Base-by-base conservation (phyloP, 1,140 invertebrate species). In the Idris sp. region DNA sequence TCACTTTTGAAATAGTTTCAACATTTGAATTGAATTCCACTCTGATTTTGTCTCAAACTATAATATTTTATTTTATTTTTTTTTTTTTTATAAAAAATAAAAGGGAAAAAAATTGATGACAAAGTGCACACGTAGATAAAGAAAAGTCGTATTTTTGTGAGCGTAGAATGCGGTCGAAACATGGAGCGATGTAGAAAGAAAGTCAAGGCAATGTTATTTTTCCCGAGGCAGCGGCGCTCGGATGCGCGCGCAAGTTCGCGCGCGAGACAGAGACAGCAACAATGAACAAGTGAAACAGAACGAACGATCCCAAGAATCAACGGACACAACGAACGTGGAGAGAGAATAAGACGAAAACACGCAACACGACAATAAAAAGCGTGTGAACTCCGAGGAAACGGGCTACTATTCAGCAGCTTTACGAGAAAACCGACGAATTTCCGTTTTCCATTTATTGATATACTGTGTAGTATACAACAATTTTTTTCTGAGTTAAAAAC, bases 161-260 rank as follows among this genome's bases (percentile, higher is more conserved):
- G 68, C 46, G 56, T 22, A 76, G 62, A 76, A 68, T 69, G 73
- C 59, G 73, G 73, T 65, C 46, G 65, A 75, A 75, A 69, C 46
- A 69, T 35, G 19, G 73, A 69, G 62, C 72, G 68, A 68, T 59
- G 72, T 51, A 59, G 73, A 81, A 81, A 84, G 80, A 82, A 75
- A 83, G 81, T 78, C 81, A 83, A 84, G 80, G 82, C 79, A 81
- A 83, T 76, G 81, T 77, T 84, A 84, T 83, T 83, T 84, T 83
- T 81, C 79, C 69, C 59, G 64, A 64, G 76, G 68, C 72, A 72
- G 61, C 48, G 61, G 44, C 35, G 56, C 46, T 51, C 43, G 61
- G 36, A 31, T 77, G 68, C 68, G 64, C 64, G 69, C 69, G 69
- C 69, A 64, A 58, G 36, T 64, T 72, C 53, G 62, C 56, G 62